Conservation (phyloP, 1,140 invertebrate genomes). For the Armadillidium nasatum region DNA sequence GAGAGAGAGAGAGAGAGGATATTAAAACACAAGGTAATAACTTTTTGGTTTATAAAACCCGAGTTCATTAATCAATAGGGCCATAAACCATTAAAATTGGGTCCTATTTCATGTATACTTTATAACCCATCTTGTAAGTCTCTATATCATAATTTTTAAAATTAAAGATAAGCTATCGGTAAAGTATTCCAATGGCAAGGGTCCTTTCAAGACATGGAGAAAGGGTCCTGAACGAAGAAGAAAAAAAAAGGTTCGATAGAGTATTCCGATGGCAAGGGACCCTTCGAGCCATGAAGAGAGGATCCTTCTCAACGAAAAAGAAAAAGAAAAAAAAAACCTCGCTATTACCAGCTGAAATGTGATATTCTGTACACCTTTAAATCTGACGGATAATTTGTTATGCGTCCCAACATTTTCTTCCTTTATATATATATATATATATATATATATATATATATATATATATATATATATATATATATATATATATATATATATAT, state of each 20-base stretch:
- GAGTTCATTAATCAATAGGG: too few relatives aligned
- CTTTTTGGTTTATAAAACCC: too few relatives aligned
- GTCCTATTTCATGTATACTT: neutral
- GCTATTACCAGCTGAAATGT: neutral
- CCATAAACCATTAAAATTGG: too few relatives aligned
- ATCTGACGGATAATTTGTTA: neutral
- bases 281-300: too few relatives aligned
- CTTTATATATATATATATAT: slow-evolving; percentile 1
- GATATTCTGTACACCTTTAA: neutral
- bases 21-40: too few relatives aligned
- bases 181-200: neutral
- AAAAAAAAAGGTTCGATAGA: neutral
- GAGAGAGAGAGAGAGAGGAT: too few relatives aligned
- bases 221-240: too few relatives aligned
- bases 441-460: slow-evolving; percentile 13
- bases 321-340: neutral
- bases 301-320: too few relatives aligned
- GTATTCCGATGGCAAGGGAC: neutral
- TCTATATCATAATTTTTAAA: neutral
- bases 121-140: neutral
- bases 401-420: neutral
- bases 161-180: neutral
- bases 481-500: slow-evolving; percentile 8
- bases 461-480: slow-evolving; percentile 8
- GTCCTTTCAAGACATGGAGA: too few relatives aligned